These are phyloP conservation scores for Tiliacea aurago DNA, from an alignment of 2,888 invertebrate genomes.

Conservation along the genomic window DNA sequence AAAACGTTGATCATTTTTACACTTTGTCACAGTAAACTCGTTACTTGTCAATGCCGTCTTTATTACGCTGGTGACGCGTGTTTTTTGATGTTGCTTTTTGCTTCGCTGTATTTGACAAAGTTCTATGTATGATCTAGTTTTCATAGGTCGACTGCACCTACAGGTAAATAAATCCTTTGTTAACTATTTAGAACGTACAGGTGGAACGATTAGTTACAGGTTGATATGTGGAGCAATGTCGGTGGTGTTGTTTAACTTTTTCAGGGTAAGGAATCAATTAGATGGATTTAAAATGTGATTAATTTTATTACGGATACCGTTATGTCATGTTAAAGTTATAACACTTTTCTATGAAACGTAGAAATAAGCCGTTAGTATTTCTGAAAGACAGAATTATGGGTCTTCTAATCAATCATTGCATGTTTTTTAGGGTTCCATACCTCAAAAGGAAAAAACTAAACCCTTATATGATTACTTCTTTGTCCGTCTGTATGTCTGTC, in stretches of 20 bases:
- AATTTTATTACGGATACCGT: not conserved
- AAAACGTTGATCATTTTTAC: conserved; percentile 28
- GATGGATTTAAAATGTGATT: conserved; percentile 12
- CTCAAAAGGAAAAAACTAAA: too few relatives aligned
- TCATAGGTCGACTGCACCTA: conserved; percentile 30
- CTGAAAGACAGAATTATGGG: not conserved
- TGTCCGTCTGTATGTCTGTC: too few relatives aligned
- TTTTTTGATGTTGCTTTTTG: not conserved
- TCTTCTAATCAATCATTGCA: not conserved
- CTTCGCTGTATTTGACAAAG: conserved; percentile 2
- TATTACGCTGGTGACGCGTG: not conserved
- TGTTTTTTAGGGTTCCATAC: too few relatives aligned
- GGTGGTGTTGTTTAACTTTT: conserved; percentile 11
- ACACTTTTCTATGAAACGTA: not conserved
- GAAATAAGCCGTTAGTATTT: too few relatives aligned
- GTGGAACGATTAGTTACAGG: conserved; percentile 35
- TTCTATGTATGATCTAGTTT: conserved; percentile 32
- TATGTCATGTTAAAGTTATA: conserved; percentile 4
- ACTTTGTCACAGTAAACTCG: conserved; percentile 36
- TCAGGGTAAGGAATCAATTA: conserved; percentile 22
- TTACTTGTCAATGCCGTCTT: conserved; percentile 18
- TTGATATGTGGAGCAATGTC: conserved; percentile 58
- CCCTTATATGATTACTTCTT: too few relatives aligned
- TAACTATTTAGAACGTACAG: conserved; percentile 50
- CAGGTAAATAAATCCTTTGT: conserved; percentile 56